Evolutionary conservation across 1,140 invertebrate genomes (phyloP).

Genomic region (Episyrphus balteatus): DNA sequence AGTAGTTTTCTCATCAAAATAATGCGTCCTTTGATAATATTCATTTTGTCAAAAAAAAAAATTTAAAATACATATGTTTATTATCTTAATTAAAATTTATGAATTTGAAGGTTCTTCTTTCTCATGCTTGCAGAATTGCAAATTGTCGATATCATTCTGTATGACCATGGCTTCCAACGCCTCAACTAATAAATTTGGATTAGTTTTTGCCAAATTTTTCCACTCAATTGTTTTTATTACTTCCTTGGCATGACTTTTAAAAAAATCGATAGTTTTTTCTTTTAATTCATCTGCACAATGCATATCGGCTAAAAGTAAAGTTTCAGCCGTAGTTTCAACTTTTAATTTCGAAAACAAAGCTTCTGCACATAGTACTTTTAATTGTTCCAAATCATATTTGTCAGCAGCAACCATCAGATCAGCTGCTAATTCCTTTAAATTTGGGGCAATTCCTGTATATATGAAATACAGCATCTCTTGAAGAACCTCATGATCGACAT

Average conservation of each 20-base stretch:
- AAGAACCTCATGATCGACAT: conserved; percentile 6
- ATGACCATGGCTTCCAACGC: not conserved
- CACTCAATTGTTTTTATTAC: not conserved
- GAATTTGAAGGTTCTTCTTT: no score
- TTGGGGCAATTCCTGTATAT: not conserved
- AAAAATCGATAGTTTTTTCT: not conserved
- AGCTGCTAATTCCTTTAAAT: not conserved
- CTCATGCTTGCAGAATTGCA: no score
- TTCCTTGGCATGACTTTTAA: not conserved
- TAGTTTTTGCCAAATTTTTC: no score
- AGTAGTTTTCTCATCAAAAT: no score
- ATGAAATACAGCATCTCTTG: not conserved
- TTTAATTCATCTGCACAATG: not conserved
- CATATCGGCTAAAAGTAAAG: not conserved
- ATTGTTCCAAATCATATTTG: not conserved
- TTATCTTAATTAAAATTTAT: no score
- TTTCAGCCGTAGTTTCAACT: not conserved
- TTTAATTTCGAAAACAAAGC: not conserved
- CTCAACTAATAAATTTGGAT: not conserved
- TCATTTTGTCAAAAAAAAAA: no score
- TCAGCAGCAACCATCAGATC: no score
- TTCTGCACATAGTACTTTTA: not conserved
- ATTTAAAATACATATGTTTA: no score
- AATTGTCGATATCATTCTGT: no score
- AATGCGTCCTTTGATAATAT: no score